Evolutionary conservation across 2,888 invertebrate species (phyloP).

Genomic region (Drosophila siamana): DNA sequence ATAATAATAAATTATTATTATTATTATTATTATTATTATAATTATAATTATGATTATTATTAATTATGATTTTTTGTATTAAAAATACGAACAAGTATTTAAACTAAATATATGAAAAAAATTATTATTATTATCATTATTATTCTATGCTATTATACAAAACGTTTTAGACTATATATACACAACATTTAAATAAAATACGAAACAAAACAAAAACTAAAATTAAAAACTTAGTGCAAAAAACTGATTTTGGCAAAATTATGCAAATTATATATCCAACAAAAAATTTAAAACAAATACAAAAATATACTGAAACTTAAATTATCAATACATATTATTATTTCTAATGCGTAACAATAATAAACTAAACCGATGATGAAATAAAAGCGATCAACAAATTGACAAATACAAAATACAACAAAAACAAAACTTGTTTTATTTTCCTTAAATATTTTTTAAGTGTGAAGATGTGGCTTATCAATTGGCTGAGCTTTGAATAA

Average conservation of each 20-base stretch:
- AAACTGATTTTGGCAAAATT: constrained; percentile 84
- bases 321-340: constrained; percentile 69
- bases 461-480: constrained; percentile 50
- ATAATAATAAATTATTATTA: constrained; percentile 72
- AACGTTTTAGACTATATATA: constrained; percentile 78
- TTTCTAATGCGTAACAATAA: constrained; percentile 69
- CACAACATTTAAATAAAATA: constrained; percentile 59
- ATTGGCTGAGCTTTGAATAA: constrained; percentile 68
- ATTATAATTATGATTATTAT: constrained; percentile 64
- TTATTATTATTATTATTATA: too few relatives aligned
- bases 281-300: constrained; percentile 32
- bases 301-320: constrained; percentile 56
- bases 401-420: constrained; percentile 64
- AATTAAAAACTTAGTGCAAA: constrained; percentile 64
- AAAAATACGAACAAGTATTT: constrained; percentile 77
- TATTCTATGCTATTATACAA: constrained; percentile 80
- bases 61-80: constrained; percentile 79
- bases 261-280: constrained; percentile 75
- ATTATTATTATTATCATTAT: constrained; percentile 67
- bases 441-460: constrained; percentile 57
- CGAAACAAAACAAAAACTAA: constrained; percentile 31
- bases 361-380: constrained; percentile 55
- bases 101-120: constrained; percentile 63
- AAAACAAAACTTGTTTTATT: constrained; percentile 74
- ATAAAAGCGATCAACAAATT: constrained; percentile 71